phyloP scores from a whole-genome alignment of 2,113 vertebrate genomes.

The Campylomormyrus numenius region DNA sequence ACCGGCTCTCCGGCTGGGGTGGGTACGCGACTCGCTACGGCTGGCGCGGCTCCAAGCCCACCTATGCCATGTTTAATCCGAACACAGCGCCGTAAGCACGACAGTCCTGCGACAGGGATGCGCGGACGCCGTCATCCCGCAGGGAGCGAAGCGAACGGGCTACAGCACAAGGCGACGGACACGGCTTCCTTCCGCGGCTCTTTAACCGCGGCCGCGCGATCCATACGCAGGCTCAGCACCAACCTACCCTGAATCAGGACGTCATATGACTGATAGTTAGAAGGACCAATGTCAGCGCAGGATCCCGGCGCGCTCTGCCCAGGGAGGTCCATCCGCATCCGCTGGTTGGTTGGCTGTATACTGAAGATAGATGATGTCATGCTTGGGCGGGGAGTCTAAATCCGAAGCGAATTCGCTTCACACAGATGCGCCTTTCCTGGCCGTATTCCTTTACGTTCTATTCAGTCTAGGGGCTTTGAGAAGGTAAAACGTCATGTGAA shows the following conservation, averaged over 20 bases:
- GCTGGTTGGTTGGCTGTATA: constrained; percentile 31
- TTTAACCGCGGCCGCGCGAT: neutral
- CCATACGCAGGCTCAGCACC: constrained; percentile 28
- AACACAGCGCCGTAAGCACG: constrained; percentile 11
- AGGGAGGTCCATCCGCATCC: neutral
- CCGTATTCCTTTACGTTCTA: too few species aligned
- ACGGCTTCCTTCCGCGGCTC: constrained; percentile 38
- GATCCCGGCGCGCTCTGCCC: neutral
- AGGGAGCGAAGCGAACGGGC: constrained; percentile 14
- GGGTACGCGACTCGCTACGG: neutral
- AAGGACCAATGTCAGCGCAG: constrained; percentile 42
- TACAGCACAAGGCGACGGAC: neutral
- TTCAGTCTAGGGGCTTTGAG: neutral
- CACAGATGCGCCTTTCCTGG: neutral
- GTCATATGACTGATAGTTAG: constrained; percentile 39
- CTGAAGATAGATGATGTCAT: constrained; percentile 46
- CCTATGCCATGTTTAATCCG: constrained; percentile 6
- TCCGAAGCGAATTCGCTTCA: neutral
- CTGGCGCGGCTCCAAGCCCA: neutral
- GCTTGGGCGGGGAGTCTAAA: constrained; percentile 33
- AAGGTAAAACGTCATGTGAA: neutral
- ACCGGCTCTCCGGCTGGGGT: neutral
- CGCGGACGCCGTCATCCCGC: constrained; percentile 41
- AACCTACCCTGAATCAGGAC: constrained; percentile 48
- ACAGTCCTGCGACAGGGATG: constrained; percentile 31